phyloP scores from a whole-genome alignment of 2,888 invertebrate genomes.

The Apoda limacodes region DNA sequence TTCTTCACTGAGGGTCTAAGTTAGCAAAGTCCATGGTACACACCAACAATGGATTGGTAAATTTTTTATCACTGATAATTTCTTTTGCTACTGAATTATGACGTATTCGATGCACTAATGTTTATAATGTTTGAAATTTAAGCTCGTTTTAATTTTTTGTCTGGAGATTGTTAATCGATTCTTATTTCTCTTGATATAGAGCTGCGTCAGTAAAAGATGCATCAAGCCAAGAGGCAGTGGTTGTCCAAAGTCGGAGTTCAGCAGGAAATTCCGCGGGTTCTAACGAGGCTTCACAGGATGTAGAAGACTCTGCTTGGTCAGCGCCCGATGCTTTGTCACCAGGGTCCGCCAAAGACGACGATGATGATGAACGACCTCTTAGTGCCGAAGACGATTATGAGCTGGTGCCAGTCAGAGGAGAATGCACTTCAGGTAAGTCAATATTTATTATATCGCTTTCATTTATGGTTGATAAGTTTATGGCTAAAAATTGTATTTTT shows the following conservation, averaged over 20 bases:
- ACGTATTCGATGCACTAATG: no score
- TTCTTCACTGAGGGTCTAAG: no score
- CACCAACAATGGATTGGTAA: no score
- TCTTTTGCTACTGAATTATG: no score
- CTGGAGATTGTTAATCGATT: background rate
- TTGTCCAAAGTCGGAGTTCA: slow-evolving; percentile 14
- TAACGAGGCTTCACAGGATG: slow-evolving; percentile 19
- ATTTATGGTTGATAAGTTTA: no score
- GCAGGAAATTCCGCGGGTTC: slow-evolving; percentile 17
- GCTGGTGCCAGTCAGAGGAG: slow-evolving; percentile 37
- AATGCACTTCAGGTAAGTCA: slow-evolving; percentile 27
- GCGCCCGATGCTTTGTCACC: slow-evolving; percentile 53
- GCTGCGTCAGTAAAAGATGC: slow-evolving; percentile 49
- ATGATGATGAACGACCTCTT: slow-evolving; percentile 29
- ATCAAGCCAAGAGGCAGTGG: slow-evolving; percentile 26
- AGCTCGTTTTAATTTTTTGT: no score
- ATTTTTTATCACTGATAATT: no score
- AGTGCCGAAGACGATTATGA: slow-evolving; percentile 27
- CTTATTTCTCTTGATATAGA: no score
- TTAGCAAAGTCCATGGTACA: no score
- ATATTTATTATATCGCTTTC: no score
- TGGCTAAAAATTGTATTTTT: no score
- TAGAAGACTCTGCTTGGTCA: slow-evolving; percentile 32
- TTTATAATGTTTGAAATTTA: no score
- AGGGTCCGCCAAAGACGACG: slow-evolving; percentile 44